A percentile compares a stretch with the other conserved stretches of the same genome.
Conservation (phyloP, 2,797 vertebrate genomes). For the Parotocinclus haroldoi region DNA sequence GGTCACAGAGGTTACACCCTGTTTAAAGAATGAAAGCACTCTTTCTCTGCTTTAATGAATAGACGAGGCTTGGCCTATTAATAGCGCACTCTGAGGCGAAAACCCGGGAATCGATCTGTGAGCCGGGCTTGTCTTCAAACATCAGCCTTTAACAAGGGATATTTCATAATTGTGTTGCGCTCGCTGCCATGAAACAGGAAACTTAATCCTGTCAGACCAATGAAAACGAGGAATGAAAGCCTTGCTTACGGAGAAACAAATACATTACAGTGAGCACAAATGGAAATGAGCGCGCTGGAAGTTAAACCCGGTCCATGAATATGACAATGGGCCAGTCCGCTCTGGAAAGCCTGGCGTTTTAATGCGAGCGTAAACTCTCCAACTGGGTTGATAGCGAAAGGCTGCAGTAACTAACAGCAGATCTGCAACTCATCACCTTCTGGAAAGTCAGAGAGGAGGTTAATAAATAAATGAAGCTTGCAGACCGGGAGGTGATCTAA, state of each 20-base stretch:
- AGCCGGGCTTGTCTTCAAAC: conserved; percentile 20
- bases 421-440: no score
- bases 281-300: not conserved
- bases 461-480: no score
- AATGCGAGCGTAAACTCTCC: no score
- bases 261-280: not conserved
- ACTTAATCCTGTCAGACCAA: not conserved
- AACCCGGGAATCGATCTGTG: conserved; percentile 27
- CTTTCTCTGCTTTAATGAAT: conserved; percentile 45
- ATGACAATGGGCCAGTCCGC: not conserved
- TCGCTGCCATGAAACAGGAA: conserved; percentile 8
- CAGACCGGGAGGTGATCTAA: no score
- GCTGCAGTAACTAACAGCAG: no score
- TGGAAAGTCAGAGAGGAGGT: no score
- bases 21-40: conserved; percentile 30
- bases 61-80: conserved; percentile 34
- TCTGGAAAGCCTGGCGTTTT: not conserved
- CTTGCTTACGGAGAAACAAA: no score
- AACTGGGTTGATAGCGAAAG: no score
- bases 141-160: conserved; percentile 8
- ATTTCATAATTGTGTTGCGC: conserved; percentile 20
- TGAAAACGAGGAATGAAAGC: not conserved
- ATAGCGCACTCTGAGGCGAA: conserved; percentile 21
- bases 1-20: conserved; percentile 33
- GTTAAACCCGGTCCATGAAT: not conserved